A percentile compares a stretch with the other conserved stretches of the same genome.
Conservation (phyloP, 2,888 invertebrate genomes). For the Drosophila maculinotata region DNA sequence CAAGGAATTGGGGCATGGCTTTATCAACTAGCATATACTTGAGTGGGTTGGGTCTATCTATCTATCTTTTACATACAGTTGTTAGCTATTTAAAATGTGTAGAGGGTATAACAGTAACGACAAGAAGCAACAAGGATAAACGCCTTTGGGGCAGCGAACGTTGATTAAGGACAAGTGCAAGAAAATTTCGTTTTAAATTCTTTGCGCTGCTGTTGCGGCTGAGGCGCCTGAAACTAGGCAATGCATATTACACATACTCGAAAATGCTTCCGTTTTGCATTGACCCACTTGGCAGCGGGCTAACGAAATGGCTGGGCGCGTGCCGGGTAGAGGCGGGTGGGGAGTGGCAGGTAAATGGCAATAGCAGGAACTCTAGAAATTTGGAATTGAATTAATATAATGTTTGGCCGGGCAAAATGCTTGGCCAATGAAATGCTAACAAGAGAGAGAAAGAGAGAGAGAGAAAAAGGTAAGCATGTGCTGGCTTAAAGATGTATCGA, state of each 20-base stretch:
- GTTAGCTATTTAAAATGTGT: too few relatives aligned
- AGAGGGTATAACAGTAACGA: background rate
- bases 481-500: too few relatives aligned
- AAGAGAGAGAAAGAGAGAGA: background rate
- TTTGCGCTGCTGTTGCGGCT: slow-evolving; percentile 28
- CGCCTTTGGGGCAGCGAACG: slow-evolving; percentile 54
- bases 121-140: slow-evolving; percentile 37
- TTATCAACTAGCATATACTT: too few relatives aligned
- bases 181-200: slow-evolving; percentile 64
- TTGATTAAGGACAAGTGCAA: slow-evolving; percentile 73
- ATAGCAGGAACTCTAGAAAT: background rate
- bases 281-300: slow-evolving; percentile 54
- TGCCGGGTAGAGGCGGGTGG: too few relatives aligned
- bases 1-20: too few relatives aligned
- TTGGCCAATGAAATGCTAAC: background rate
- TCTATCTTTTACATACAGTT: too few relatives aligned
- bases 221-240: slow-evolving; percentile 47
- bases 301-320: background rate
- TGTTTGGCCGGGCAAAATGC: background rate
- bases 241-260: slow-evolving; percentile 45
- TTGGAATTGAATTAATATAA: slow-evolving; percentile 10
- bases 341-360: slow-evolving; percentile 1
- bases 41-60: too few relatives aligned
- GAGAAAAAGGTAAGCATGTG: too few relatives aligned
- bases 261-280: slow-evolving; percentile 60